A percentile compares a stretch with the other conserved stretches of the same genome.
phyloP scores from a whole-genome alignment of 2,113 vertebrate species.

The Condylura cristata region DNA sequence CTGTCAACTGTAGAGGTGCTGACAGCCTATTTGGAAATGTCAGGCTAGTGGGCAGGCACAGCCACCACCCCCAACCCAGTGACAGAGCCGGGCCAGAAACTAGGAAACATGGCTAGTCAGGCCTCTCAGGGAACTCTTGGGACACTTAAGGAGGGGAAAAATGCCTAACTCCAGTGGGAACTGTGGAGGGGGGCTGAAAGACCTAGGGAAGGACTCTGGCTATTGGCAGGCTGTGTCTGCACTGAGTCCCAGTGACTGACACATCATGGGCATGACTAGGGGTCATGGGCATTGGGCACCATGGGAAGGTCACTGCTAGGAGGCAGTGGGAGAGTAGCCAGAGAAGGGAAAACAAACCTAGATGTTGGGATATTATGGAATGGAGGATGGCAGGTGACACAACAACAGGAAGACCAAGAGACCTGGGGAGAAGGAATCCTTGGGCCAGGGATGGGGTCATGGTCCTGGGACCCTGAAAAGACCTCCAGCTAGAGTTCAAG shows the following conservation, averaged over 20 bases:
- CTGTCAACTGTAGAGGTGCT: neutral
- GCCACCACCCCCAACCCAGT: neutral
- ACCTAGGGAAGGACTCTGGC: neutral
- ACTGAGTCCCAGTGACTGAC: no score
- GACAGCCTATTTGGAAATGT: slow-evolving; percentile 59
- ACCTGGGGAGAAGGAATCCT: no score
- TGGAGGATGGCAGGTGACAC: neutral
- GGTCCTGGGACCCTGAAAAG: no score
- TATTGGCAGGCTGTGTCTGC: neutral
- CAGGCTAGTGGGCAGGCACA: slow-evolving; percentile 3
- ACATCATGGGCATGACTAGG: neutral
- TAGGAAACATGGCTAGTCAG: neutral
- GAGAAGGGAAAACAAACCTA: neutral
- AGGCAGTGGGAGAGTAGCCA: neutral
- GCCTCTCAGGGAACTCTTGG: neutral
- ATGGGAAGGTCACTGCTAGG: neutral
- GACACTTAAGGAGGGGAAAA: neutral
- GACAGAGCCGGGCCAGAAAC: neutral
- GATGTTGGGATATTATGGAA: rapidly evolving
- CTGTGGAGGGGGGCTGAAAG: neutral
- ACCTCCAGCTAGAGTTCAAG: neutral
- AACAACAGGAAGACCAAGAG: neutral
- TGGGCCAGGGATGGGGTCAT: neutral
- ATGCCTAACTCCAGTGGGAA: neutral
- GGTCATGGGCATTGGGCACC: neutral